Evolutionary conservation across 1,140 invertebrate species (phyloP).

Genomic region (Bradynema listronoti): DNA sequence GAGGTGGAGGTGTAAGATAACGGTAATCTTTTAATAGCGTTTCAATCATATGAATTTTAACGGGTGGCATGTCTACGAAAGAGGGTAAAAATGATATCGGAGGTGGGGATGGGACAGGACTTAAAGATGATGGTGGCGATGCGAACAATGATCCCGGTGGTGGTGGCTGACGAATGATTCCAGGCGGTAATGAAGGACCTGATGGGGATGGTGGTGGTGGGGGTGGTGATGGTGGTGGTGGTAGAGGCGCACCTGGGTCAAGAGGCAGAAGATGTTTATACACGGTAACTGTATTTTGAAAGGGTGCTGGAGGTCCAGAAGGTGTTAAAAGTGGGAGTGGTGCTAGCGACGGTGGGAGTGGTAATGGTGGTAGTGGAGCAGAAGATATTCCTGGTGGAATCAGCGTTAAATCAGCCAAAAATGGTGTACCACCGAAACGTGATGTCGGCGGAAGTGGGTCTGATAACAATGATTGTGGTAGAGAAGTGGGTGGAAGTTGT

Average conservation of each 20-base stretch:
- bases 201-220: conserved; percentile 2
- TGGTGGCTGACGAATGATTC: not conserved
- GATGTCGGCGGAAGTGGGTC: too few species aligned
- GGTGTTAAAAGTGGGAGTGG: too few species aligned
- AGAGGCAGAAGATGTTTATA: not conserved
- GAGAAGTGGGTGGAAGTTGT: not conserved
- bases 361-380: too few species aligned
- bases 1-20: not conserved
- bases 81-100: not conserved
- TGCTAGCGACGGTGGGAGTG: too few species aligned
- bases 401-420: too few species aligned
- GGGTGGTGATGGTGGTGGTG: conserved; percentile 1
- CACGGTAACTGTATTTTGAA: too few species aligned
- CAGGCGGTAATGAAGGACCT: not conserved
- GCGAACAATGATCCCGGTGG: not conserved
- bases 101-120: not conserved
- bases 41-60: not conserved
- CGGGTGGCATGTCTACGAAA: not conserved
- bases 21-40: not conserved
- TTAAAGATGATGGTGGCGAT: not conserved
- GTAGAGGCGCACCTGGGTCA: conserved; percentile 4
- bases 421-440: too few species aligned
- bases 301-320: too few species aligned
- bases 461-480: too few species aligned
- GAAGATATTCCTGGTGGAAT: too few species aligned